Percentiles rank a stretch among this genome's conserved stretches.
phyloP scores from a whole-genome alignment of 2,797 vertebrate species.

The Pempheris klunzingeri region DNA sequence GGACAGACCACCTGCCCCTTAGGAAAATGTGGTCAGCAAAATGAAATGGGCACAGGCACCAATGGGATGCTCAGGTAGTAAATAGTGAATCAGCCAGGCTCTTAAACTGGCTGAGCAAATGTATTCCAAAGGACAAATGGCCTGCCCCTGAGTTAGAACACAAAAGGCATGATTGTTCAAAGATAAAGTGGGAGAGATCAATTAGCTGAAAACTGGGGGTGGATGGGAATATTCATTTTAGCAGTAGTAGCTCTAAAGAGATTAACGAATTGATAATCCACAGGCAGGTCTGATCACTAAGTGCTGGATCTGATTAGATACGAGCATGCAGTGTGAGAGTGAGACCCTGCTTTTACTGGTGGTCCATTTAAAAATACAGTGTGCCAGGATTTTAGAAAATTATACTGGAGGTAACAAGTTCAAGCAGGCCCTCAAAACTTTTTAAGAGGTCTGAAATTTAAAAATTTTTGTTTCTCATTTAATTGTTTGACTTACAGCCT shows the following conservation, averaged over 20 bases:
- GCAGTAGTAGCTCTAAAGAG: slow-evolving; percentile 52
- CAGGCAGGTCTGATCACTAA: slow-evolving; percentile 61
- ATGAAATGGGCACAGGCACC: slow-evolving; percentile 41
- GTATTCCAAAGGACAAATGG: slow-evolving; percentile 31
- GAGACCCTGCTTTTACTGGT: slow-evolving; percentile 35
- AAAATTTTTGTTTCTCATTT: neutral
- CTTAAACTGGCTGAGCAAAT: slow-evolving; percentile 35
- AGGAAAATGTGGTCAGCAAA: slow-evolving; percentile 64
- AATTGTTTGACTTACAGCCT: too few relatives aligned
- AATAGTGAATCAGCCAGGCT: slow-evolving; percentile 38
- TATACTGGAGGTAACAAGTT: neutral
- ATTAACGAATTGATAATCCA: slow-evolving; percentile 70
- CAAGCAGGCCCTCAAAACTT: neutral
- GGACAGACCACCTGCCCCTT: slow-evolving; percentile 64
- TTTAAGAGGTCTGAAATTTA: neutral
- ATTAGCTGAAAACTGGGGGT: slow-evolving; percentile 13
- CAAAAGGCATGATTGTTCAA: slow-evolving; percentile 22
- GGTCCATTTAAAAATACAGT: slow-evolving; percentile 1
- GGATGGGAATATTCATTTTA: slow-evolving; percentile 51
- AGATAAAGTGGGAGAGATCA: slow-evolving; percentile 30
- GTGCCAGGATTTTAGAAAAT: neutral
- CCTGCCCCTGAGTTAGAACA: slow-evolving; percentile 8
- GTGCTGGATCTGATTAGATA: slow-evolving; percentile 67
- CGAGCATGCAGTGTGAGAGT: slow-evolving; percentile 48
- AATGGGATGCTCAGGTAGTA: slow-evolving; percentile 31